Conservation (phyloP, 2,888 invertebrate genomes). For the Andrena chrysosceles region DNA sequence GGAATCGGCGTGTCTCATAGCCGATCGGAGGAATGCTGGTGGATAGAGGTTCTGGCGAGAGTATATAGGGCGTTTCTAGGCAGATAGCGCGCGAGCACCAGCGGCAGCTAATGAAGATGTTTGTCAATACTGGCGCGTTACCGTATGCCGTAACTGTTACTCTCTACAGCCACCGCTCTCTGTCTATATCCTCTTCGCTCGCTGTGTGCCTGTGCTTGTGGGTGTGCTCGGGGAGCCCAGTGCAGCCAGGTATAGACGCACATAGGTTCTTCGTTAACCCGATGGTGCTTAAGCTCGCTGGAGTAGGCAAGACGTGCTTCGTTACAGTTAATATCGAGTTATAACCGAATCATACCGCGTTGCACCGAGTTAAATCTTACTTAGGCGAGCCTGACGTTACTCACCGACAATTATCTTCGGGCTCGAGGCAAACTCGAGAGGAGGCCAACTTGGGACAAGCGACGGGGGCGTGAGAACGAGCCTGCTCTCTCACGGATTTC, state of each 20-base stretch:
- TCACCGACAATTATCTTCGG: constrained; percentile 62
- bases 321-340: constrained; percentile 76
- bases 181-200: constrained; percentile 54
- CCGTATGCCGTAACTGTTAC: constrained; percentile 70
- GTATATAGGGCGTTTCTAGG: constrained; percentile 71
- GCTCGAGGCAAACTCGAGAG: constrained; percentile 43
- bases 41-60: constrained; percentile 43
- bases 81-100: constrained; percentile 72
- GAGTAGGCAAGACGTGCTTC: constrained; percentile 72
- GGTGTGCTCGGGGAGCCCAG: constrained; percentile 46
- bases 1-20: constrained; percentile 70
- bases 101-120: constrained; percentile 81
- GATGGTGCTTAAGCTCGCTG: constrained; percentile 62
- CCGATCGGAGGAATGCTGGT: constrained; percentile 60
- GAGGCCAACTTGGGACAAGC: constrained; percentile 37
- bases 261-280: constrained; percentile 69
- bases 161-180: constrained; percentile 31
- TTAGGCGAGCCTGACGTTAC: constrained; percentile 63
- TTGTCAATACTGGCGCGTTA: constrained; percentile 80
- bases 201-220: background rate
- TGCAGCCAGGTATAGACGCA: constrained; percentile 49
- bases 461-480: background rate
- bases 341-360: constrained; percentile 72
- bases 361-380: constrained; percentile 71
- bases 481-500: background rate